Conservation (phyloP, 2,888 invertebrate genomes). For the Labia minor region DNA sequence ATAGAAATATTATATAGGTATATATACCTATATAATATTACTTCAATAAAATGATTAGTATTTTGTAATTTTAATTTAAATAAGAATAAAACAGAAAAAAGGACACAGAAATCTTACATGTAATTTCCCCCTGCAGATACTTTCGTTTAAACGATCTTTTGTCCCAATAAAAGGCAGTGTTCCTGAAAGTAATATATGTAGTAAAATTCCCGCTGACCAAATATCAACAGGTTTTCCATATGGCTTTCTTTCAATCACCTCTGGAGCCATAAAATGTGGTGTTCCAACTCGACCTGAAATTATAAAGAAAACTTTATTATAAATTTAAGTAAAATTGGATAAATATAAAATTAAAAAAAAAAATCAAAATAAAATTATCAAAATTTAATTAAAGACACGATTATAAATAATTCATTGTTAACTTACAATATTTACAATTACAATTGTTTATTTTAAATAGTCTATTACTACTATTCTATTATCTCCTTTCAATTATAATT, state of each 20-base stretch:
- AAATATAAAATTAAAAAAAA: background rate
- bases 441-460: no score
- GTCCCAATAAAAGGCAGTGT: slow-evolving; percentile 92
- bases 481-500: no score
- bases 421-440: no score
- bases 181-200: slow-evolving; percentile 88
- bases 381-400: background rate
- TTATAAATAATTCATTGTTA: background rate
- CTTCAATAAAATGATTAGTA: no score
- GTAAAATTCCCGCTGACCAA: slow-evolving; percentile 92
- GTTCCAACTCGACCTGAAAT: slow-evolving; percentile 80
- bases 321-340: slow-evolving; percentile 15
- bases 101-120: slow-evolving; percentile 58
- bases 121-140: slow-evolving; percentile 74
- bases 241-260: slow-evolving; percentile 81
- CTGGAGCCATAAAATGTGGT: slow-evolving; percentile 97
- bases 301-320: slow-evolving; percentile 21
- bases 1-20: no score
- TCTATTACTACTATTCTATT: no score
- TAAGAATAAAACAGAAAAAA: background rate
- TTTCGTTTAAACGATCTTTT: slow-evolving; percentile 82
- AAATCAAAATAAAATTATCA: background rate
- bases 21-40: no score
- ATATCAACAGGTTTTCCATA: slow-evolving; percentile 94
- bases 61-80: background rate